phyloP scores from a whole-genome alignment of 2,888 invertebrate genomes.

The Ophion costatus region DNA sequence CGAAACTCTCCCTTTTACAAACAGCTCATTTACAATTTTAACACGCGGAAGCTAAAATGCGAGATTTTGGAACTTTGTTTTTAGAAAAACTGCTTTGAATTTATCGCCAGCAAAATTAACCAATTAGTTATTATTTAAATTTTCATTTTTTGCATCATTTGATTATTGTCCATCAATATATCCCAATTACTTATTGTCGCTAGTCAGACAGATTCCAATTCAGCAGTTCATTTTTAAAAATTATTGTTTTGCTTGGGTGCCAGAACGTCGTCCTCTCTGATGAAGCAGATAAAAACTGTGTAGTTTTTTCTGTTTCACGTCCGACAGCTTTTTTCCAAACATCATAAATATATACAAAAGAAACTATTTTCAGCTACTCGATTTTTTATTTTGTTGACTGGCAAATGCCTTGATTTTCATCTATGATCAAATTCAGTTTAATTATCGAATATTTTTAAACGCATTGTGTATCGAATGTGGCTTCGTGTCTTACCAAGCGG shows the following conservation, averaged over 20 bases:
- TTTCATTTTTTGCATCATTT: no score
- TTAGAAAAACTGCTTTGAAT: no score
- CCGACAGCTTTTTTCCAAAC: neutral
- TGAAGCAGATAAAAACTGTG: conserved; percentile 13
- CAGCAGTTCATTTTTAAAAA: no score
- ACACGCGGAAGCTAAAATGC: no score
- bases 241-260: no score
- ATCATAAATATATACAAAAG: neutral
- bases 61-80: no score
- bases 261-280: conserved; percentile 31
- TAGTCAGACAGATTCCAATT: no score
- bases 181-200: no score
- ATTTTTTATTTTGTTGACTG: neutral
- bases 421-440: neutral
- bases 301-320: conserved; percentile 31
- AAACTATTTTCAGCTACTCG: neutral
- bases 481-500: conserved; percentile 76
- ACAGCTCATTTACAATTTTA: no score
- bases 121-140: no score
- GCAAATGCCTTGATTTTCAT: neutral
- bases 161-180: neutral
- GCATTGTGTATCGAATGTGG: conserved; percentile 52
- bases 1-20: no score
- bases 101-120: no score
- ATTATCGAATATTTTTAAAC: neutral